Base-by-base conservation (phyloP, 2,888 invertebrate genomes). In the Nemotelus nigrinus region DNA sequence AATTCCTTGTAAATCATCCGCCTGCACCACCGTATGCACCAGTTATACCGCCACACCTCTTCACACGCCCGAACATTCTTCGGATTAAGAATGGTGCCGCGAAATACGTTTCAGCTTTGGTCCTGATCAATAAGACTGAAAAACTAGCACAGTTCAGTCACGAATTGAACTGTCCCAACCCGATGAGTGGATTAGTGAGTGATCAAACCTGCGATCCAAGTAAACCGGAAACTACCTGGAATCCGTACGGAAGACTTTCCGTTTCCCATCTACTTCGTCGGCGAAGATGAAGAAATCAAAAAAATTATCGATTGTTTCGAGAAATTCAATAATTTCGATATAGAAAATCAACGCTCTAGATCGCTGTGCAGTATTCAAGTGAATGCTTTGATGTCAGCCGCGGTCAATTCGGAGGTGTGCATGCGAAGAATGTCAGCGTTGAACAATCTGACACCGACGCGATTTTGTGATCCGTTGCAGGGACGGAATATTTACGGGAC, bases 321-420 rank as follows among this genome's bases (percentile, higher is more conserved):
- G 50, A 90, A 89, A 86, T 94, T 92, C 83, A 98, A 97, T 85
- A 89, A 91, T 80, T 89, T 89, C 75, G 90, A 93, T 79, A 89
- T 88, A 81, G 88, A 89, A 3, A 89, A 89, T 71, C 94, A 94
- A 83, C 86, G 87, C 6, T 87, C 90, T 39, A 89, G 92, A 80
- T 93, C 97, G 1, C 87, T 98, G 57, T 98, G 98, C 85, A 93
- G 97, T n/a, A 88, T 96, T 2, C 93, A 98, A 87, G 89, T 98
- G 82, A 91, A 91, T 80, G 91, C 94, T 0, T 94, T 95, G 82
- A 98, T 98, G 98, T 93, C 91, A 86, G 97, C 95, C 2, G 95
- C 97, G 1, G 93, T 94, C 1, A 93, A 95, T 85, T 93, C 95
- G 2, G 92, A 92, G 81, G 93, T 95, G 0, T 98, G 98, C 85